Evolutionary conservation across 1,140 invertebrate genomes (phyloP), one percentile per base, ranked within the genome.

Genomic region (Trichomalopsis sarcophagae): DNA sequence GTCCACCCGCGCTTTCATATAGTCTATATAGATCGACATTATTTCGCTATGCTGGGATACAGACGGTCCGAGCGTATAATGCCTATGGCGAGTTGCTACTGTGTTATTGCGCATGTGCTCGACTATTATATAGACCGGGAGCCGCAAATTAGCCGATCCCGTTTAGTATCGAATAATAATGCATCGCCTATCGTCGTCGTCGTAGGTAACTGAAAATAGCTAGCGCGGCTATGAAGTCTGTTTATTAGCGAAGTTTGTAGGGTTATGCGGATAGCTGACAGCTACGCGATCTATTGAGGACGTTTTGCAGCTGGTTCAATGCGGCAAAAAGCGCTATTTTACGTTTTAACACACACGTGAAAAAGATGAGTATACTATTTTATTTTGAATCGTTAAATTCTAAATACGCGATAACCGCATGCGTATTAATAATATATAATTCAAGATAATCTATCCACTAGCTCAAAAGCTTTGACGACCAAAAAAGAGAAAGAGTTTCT

Each of bases 161-260:
- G 50, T 55, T 62, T n/a, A 62, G 55, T 62, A 62, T 62, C 55
- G 21, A 62, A 62, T 62, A n/a, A 62, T 62, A 62, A 62, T 62
- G 55, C 9, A 40, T 40, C 3, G 40, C 40, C 40, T n/a, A 62
- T 62, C 47, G 47, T 21, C 55, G 55, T 62, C 21, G 17, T n/a
- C n/a, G n/a, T n/a, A n/a, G n/a, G 17, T 62, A 62, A 62, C 14
- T n/a, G 55, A 62, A 62, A 62, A 62, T 62, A 21, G 21, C 55
- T 62, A 5, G 21, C 5, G 2, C 21, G 14, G 55, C 4, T n/a
- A 1, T 62, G 55, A 2, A 62, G 14, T 62, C 55, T 62, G 5
- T 62, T 2, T 62, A 21, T n/a, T 0, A 14, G 17, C 9, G 13
- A 55, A 17, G 13, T 55, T 1, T 17, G 14, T 62, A 62, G 2